Conservation (phyloP, 2,797 vertebrate species). For the Sebastes steindachneri region DNA sequence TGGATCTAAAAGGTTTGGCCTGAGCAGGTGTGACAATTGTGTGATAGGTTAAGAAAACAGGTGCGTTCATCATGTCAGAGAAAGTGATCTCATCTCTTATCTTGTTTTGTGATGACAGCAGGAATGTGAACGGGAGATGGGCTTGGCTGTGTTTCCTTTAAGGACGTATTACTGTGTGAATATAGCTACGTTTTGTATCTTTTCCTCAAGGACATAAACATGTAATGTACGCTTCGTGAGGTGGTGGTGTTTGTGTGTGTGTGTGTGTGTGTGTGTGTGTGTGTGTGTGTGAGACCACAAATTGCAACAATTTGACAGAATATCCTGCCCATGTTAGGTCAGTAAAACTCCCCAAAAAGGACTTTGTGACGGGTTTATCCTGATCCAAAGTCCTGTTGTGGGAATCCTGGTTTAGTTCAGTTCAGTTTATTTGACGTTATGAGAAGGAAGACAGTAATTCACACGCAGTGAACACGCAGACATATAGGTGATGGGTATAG, state of each 20-base stretch:
- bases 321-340: not conserved
- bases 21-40: not conserved
- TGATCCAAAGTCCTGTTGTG: not conserved
- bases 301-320: too few relatives aligned
- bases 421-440: too few relatives aligned
- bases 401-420: not conserved
- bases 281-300: too few relatives aligned
- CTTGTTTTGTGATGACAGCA: slow-evolving; percentile 4
- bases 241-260: not conserved
- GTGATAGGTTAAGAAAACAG: not conserved
- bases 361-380: not conserved
- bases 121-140: not conserved
- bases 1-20: not conserved
- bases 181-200: not conserved
- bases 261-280: too few relatives aligned
- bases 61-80: not conserved
- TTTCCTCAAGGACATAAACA: not conserved
- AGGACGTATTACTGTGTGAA: not conserved
- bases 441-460: not conserved
- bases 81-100: not conserved
- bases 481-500: too few relatives aligned
- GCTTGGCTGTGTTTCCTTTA: not conserved
- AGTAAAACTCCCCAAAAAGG: not conserved
- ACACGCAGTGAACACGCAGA: too few relatives aligned
- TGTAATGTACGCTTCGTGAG: not conserved